phyloP scores from a whole-genome alignment of 1,140 invertebrate genomes.

The Gryon sp. region DNA sequence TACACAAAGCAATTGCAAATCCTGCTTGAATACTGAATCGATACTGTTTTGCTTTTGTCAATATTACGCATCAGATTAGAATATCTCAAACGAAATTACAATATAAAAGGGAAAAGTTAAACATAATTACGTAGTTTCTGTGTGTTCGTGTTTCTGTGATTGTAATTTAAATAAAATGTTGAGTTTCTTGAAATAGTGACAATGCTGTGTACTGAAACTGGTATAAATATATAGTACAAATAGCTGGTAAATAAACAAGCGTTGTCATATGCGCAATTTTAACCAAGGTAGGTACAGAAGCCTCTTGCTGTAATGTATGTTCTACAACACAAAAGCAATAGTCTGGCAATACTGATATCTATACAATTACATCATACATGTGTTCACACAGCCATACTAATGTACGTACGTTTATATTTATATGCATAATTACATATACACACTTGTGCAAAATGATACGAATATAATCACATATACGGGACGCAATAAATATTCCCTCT shows the following conservation, averaged over 20 bases:
- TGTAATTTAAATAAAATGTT: background rate
- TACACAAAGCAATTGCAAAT: background rate
- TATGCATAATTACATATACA: background rate
- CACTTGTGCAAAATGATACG: too few species aligned
- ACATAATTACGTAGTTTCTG: background rate
- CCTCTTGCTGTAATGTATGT: conserved; percentile 50
- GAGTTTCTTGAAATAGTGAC: conserved; percentile 6
- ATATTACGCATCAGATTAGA: background rate
- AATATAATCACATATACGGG: conserved; percentile 4
- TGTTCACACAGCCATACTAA: background rate
- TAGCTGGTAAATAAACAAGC: conserved; percentile 51
- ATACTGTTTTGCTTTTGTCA: background rate
- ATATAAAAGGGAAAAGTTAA: background rate
- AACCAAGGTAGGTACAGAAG: conserved; percentile 12
- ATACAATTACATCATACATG: conserved; percentile 37
- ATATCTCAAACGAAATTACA: background rate
- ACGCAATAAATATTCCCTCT: conserved; percentile 41
- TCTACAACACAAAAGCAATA: conserved; percentile 56
- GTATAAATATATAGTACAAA: too few species aligned
- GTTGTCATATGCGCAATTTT: conserved; percentile 31
- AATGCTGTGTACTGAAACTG: too few species aligned
- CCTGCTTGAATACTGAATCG: background rate
- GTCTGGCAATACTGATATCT: conserved; percentile 51
- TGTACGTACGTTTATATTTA: background rate
- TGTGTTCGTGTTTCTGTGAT: too few species aligned